Base-by-base conservation (phyloP, 35 echinoderm and acorn worm species). In the Diadema setosum region DNA sequence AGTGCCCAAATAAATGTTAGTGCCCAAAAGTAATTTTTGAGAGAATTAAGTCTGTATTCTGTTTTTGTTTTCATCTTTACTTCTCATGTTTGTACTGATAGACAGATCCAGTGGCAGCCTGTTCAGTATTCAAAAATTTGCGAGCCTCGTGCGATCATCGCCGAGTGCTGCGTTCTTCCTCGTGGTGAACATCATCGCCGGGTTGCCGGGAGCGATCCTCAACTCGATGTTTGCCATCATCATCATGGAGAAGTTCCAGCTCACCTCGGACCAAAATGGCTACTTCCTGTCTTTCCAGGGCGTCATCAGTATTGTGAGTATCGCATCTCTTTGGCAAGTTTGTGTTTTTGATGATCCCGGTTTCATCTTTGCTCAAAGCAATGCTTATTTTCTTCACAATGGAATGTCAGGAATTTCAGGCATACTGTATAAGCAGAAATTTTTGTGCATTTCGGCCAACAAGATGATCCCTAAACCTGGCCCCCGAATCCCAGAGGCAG, bases 151-250 rank as follows among this genome's bases (percentile, higher is more conserved):
- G 20, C 52, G 46, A 0, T 37, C 81, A 23, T 83, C 88, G 20
- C 88, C 88, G 18, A 65, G 88, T 26, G 88, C 88, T n/a, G 61
- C 81, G 9, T 84, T 90, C 61, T 90, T 90, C 42, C 80, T 90
- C 23, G 45, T 61, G 5, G 42, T 84, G 12, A 90, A 65, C 41
- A 32, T 90, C n/a, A 40, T 90, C 23, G 56, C 88, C 0, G 80
- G 35, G 32, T 25, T 74, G 42, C 88, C 88, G 6, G 43, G 27
- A 20, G 37, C 58, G 17, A 70, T 90, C 30, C 45, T 90, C 41
- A 56, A 70, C 15, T 65, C 76, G 32, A 90, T 90, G 81, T 52
- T 90, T 65, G 60, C 88, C 20, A 43, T 90, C 35, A 84, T 90
- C 29, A 57, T 83, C 30, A 90, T 90, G 58, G 88, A 90, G 33